Evolutionary conservation across 2,797 vertebrate species (phyloP), one percentile per base, ranked within the genome.

Genomic region (Pristis pectinata): DNA sequence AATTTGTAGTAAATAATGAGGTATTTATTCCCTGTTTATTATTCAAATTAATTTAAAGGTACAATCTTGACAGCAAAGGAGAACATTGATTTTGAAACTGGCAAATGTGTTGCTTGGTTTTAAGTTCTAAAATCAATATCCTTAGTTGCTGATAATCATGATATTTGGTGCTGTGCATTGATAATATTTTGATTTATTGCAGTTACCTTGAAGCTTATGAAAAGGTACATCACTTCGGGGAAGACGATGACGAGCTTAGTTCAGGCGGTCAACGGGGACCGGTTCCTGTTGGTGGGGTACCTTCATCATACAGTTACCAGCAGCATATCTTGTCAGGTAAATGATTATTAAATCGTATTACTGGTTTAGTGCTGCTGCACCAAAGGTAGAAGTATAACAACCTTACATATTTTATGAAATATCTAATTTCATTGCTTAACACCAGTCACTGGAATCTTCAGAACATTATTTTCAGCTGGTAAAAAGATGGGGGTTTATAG

Each of bases 151-250:
- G 34, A 80, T n/a, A 56, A 9, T 96, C 24, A 76, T 95, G 41
- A 22, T 93, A 76, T 95, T 95, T 95, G 7, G 61, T 67, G n/a
- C 34, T 91, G 7, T 22, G 61, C 6, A 91, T 91, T 61, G 95
- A 53, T 95, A 93, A 34, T 96, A 92, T 76, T 95, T 95, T 94
- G 95, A 95, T 56, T 96, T 95, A 95, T 97, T 96, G 44, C 97
- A 99, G 99, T 97, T 99, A 99, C 97, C 97, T 99, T 97, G 99
- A 99, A 98, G 99, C 99, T 96, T 99, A 99, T 96, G 99, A 99
- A 97, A 99, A 99, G 97, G 99, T 99, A 96, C 99, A 99, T 98
- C 99, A 99, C 97, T 99, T 99, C 96, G 99, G 99, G 95, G 99
- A 99, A 97, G 99, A 99, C 95, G 99, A 99, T 95, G 99, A 99